phyloP scores from a whole-genome alignment of 2,888 invertebrate species.

The Eulithis prunata region DNA sequence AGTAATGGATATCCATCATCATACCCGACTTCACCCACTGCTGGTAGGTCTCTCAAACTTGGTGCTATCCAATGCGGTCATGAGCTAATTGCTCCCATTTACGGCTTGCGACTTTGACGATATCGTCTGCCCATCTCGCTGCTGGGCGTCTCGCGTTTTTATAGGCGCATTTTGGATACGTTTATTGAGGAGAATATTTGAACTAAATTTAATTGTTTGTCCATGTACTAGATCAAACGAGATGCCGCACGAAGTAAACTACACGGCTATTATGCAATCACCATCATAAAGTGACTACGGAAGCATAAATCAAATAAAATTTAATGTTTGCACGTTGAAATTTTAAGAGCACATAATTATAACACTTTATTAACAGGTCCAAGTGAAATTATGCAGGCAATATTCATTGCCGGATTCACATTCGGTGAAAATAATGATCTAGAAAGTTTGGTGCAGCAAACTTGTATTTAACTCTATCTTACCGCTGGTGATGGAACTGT shows the following conservation, averaged over 20 bases:
- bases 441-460: constrained; percentile 71
- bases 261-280: constrained; percentile 1
- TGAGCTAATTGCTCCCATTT: too few species aligned
- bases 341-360: constrained; percentile 21
- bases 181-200: too few species aligned
- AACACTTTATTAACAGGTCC: constrained; percentile 29
- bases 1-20: too few species aligned
- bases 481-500: constrained; percentile 32
- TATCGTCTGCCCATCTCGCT: too few species aligned
- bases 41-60: too few species aligned
- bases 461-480: constrained; percentile 70
- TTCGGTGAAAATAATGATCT: constrained; percentile 60
- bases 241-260: not conserved
- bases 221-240: not conserved
- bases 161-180: too few species aligned
- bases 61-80: too few species aligned
- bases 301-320: constrained; percentile 25
- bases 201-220: too few species aligned
- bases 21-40: too few species aligned
- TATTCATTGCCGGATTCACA: constrained; percentile 23
- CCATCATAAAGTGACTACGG: not conserved
- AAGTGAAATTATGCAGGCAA: constrained; percentile 27
- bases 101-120: too few species aligned
- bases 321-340: constrained; percentile 21
- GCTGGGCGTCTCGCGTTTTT: too few species aligned